These are phyloP conservation scores for Megalurothrips usitatus DNA, from an alignment of 2,888 invertebrate species.

Conservation along the genomic window DNA sequence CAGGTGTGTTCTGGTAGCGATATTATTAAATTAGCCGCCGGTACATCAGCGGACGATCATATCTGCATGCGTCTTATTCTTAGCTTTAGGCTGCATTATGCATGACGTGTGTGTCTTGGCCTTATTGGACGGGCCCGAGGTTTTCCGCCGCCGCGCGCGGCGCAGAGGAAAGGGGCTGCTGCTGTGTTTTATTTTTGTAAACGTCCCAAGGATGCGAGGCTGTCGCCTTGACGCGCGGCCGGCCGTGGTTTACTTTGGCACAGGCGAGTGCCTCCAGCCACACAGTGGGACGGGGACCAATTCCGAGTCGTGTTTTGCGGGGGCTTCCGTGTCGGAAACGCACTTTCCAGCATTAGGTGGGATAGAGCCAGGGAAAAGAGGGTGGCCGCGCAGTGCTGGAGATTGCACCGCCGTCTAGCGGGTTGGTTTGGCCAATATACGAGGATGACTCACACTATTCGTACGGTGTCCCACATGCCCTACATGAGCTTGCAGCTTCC, in stretches of 20 bases:
- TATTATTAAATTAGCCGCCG: neutral
- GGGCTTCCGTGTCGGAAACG: neutral
- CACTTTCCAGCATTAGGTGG: slow-evolving; percentile 7
- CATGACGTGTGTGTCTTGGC: neutral
- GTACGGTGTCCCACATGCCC: neutral
- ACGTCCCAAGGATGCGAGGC: neutral
- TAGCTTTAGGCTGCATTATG: neutral
- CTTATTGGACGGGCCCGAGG: neutral
- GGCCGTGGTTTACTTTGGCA: neutral
- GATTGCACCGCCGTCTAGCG: neutral
- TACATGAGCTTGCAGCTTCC: neutral
- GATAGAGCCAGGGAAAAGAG: neutral
- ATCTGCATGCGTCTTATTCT: neutral
- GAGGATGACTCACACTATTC: neutral
- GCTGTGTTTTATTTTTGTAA: neutral
- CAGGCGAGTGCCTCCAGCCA: neutral
- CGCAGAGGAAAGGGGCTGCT: too few relatives aligned
- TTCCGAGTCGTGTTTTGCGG: neutral
- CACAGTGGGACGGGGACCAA: neutral
- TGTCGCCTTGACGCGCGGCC: neutral
- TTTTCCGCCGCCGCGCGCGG: neutral
- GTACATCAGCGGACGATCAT: neutral
- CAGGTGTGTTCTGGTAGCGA: neutral
- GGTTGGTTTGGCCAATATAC: slow-evolving; percentile 17
- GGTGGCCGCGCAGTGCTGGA: too few relatives aligned